Evolutionary conservation across 2,888 invertebrate species (phyloP), one percentile per base, ranked within the genome.

Genomic region (Apodemia hepburni): DNA sequence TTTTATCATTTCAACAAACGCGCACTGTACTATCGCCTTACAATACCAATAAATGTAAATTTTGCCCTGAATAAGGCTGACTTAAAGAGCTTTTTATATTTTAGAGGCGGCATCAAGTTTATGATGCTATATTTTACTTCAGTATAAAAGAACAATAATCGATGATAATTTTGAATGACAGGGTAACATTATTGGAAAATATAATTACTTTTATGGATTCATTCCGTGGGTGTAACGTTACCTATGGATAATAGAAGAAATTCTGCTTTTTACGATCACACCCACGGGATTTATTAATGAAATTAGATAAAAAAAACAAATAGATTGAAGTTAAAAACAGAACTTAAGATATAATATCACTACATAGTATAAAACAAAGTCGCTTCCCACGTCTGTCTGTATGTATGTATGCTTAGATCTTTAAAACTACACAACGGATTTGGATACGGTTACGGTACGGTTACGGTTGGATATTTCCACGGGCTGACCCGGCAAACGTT

Each of bases 31-130:
- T 51, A 51, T 51, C 51, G 4, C n/a, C 51, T 51, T 51, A 22
- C 18, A 51, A 51, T 22, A 51, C 11, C 51, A 17, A 51, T 51
- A 49, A 51, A 51, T 51, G 51, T 54, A 54, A 54, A 54, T 27
- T 54, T 27, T 11, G 54, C 54, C 54, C 22, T 27, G 27, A 54
- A 54, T 54, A 18, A 22, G 18, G 27, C 54, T 54, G 54, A 54
- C 18, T 22, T 18, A 54, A 22, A 54, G 27, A 54, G 54, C 18
- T 54, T 12, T 54, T 22, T 22, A 54, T 54, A 54, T 54, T 54
- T 54, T 22, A 54, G 54, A 54, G 27, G 54, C 54, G 15, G 54
- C 27, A 22, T 54, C 15, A 54, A 27, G 11, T 54, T 54, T 54
- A 54, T 27, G 54, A 54, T 22, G 54, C 54, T 27, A 54, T 27